Percentiles rank a stretch among this genome's conserved stretches.
phyloP scores from a whole-genome alignment of 92 coral and sea anemone genomes.

The Zoanthus sansibaricus region DNA sequence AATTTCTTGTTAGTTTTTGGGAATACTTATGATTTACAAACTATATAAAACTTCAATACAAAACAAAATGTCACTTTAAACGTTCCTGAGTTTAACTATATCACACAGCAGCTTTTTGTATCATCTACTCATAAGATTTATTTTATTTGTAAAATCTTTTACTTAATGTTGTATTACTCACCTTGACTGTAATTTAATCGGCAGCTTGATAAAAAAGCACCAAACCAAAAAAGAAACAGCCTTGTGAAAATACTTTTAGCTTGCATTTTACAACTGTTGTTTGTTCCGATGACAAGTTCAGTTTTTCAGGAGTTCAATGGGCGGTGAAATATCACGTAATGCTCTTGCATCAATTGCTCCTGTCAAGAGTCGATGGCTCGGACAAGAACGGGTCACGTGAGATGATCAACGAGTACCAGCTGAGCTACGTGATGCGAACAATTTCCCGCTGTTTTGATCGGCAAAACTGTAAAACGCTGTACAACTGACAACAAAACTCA shows the following conservation, averaged over 20 bases:
- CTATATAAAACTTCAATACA: neutral
- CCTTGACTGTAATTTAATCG: neutral
- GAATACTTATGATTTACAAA: neutral
- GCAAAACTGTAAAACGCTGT: too few species aligned
- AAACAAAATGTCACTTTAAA: neutral
- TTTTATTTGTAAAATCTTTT: neutral
- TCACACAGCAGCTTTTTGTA: neutral
- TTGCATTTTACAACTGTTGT: conserved; percentile 6
- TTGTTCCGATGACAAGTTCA: conserved; percentile 9
- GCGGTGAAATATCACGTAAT: conserved; percentile 47
- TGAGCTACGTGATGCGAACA: conserved; percentile 1
- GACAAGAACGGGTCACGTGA: conserved; percentile 38
- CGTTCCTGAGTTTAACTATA: neutral
- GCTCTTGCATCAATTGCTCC: conserved; percentile 38
- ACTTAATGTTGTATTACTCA: neutral
- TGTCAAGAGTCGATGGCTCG: conserved; percentile 38
- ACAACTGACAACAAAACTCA: too few species aligned
- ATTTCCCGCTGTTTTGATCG: neutral
- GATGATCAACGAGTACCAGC: conserved; percentile 29
- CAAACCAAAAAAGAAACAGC: neutral
- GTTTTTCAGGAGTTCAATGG: neutral
- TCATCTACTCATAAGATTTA: neutral
- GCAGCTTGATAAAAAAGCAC: neutral
- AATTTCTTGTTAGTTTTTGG: neutral
- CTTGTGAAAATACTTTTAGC: neutral